Base-by-base conservation (phyloP, 2,113 vertebrate genomes). In the Gavialis gangeticus region DNA sequence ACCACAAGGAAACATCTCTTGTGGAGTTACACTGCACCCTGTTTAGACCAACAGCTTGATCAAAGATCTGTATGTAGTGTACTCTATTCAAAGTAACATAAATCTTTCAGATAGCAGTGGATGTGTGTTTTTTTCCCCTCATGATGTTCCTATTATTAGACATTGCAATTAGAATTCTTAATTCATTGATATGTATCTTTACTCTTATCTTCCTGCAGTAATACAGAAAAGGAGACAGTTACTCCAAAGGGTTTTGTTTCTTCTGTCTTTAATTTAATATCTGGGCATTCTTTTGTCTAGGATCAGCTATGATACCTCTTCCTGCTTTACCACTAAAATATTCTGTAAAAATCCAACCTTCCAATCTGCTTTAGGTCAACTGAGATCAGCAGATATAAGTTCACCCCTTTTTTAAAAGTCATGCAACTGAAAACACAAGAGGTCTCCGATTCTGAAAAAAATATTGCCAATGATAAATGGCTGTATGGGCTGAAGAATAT, bases 11-110 rank as follows among this genome's bases (percentile, higher is more conserved):
- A 54, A 69, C 6, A 24, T 4, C 46, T 14, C 59, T 12, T 4
- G 34, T 71, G 1, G 4, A 10, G 77, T 30, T 64, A 55, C 67
- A 16, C 16, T 4, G 34, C 12, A 78, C 59, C 22, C 76, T 37
- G 14, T 25, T 24, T 59, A 89, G 66, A 24, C 5, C 62, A 11
- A 2, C 15, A 8, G 3, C 0, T 22, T 0, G 34, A 27, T 22
- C 28, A 59, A 19, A 2, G 3, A 16, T 56, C 58, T 2, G 2
- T 1, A 9, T 46, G n/a, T 4, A 8, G 6, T 1, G 0, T 2
- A 4, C 30, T 62, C 59, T 5, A 2, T 30, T 67, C 62, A 27
- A 9, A 1, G 10, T 13, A 12, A 28, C 75, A 34, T 54, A 6
- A 15, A 3, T 3, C 0, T 24, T 63, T 25, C 80, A 18, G 10